Evolutionary conservation across 2,113 vertebrate species (phyloP).

Genomic region (Syrmaticus mikado): DNA sequence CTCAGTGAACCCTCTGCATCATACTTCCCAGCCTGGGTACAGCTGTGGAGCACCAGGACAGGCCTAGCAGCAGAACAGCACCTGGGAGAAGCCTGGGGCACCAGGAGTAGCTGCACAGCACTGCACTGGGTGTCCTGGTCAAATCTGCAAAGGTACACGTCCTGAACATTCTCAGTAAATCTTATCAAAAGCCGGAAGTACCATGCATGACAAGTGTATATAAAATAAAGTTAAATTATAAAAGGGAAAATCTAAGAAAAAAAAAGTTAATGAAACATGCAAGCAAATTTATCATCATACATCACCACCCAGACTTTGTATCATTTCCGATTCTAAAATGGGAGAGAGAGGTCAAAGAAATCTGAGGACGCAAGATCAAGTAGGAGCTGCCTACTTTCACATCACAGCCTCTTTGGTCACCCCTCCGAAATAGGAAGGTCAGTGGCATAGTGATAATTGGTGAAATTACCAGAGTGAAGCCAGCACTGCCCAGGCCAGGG

Average conservation of each 20-base stretch:
- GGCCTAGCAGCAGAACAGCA: rapidly evolving
- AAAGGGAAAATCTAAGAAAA: rapidly evolving
- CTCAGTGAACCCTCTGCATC: neutral
- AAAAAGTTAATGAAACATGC: neutral
- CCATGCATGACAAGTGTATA: neutral
- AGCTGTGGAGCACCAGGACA: neutral
- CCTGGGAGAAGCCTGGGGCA: neutral
- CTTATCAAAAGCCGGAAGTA: rapidly evolving
- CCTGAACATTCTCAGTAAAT: neutral
- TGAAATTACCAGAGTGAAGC: slow-evolving; percentile 34
- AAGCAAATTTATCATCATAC: neutral
- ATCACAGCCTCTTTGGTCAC: neutral
- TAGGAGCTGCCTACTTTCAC: neutral
- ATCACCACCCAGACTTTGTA: neutral
- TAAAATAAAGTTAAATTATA: neutral
- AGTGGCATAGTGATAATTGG: slow-evolving; percentile 36
- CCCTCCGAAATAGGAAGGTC: slow-evolving; percentile 13
- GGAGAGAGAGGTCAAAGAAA: slow-evolving; percentile 24
- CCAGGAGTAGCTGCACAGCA: rapidly evolving
- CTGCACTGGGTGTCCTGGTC: neutral
- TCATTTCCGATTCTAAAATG: slow-evolving; percentile 9
- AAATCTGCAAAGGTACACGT: neutral
- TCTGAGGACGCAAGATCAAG: slow-evolving; percentile 14
- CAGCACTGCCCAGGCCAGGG: neutral
- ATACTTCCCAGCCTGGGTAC: neutral